Base-by-base conservation (phyloP, 2,888 invertebrate genomes). In the Trissolcus japonicus region DNA sequence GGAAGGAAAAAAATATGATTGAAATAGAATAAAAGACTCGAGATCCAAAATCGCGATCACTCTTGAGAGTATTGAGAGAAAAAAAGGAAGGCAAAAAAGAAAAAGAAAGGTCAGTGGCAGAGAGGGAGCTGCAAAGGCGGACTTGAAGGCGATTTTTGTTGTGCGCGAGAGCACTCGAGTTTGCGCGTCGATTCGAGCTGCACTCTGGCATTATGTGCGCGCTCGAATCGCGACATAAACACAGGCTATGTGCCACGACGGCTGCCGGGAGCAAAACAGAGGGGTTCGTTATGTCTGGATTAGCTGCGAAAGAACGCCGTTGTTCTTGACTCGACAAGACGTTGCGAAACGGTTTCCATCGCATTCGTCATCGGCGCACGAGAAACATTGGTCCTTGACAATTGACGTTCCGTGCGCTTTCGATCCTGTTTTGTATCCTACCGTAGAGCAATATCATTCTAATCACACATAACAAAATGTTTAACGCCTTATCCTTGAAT, bases 271-370 rank as follows among this genome's bases (percentile, higher is more conserved):
- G 40, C 62, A 68, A 68, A 63, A 69, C 54, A 60, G 62, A 57
- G 71, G 76, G 76, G 59, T 72, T 72, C 73, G 68, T 68, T 73
- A 53, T 68, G 73, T 73, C 69, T 73, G 68, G 77, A 77, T 73
- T 73, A 77, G 60, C 76, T 35, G 69, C 66, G 54, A 78, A 66
- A 65, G 73, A 74, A 69, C 61, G 73, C 61, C 59, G 73, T 74
- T 66, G 78, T 74, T 78, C 78, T 74, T 74, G 74, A 66, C 62
- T 72, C 76, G 53, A 35, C 46, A 51, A 61, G 61, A 56, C 59
- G 43, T 77, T 77, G 73, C 77, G 69, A 68, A 73, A 77, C 73
- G 46, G 54, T 57, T 51, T 54, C 55, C 50, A 57, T 59, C 61
- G n/a, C 67, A 72, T 67, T 76, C 71, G 71, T 71, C 69, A 69